Evolutionary conservation across 2,888 invertebrate genomes (phyloP).

Genomic region (Tipula unca): DNA sequence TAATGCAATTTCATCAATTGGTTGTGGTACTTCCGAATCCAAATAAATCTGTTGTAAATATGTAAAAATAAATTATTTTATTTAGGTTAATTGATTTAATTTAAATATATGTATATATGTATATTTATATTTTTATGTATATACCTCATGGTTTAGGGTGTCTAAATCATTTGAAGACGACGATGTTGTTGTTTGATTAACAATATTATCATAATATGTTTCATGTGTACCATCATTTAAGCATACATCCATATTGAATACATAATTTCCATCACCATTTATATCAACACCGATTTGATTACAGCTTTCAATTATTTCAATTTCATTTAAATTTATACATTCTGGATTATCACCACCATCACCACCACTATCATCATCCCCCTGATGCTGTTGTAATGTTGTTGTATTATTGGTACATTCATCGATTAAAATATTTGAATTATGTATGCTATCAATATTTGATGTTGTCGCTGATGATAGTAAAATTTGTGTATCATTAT

Average conservation of each 20-base stretch:
- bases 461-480: too few species aligned
- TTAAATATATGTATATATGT: not conserved
- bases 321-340: slow-evolving; percentile 2
- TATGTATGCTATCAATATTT: not conserved
- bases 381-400: not conserved
- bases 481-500: not conserved
- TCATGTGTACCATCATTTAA: not conserved
- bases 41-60: not conserved
- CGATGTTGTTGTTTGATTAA: not conserved
- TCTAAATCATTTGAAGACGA: not conserved
- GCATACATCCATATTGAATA: slow-evolving; percentile 18
- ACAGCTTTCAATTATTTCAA: slow-evolving; percentile 15
- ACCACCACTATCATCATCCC: not conserved
- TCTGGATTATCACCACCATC: not conserved
- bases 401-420: not conserved
- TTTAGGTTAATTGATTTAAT: not conserved
- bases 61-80: not conserved
- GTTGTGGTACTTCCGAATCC: slow-evolving; percentile 14
- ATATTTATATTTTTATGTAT: too few species aligned
- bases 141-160: not conserved
- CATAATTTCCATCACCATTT: slow-evolving; percentile 14
- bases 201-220: slow-evolving; percentile 8
- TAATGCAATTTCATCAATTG: slow-evolving; percentile 19
- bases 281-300: slow-evolving; percentile 14
- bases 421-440: not conserved